Evolutionary conservation across 2,113 vertebrate genomes (phyloP), one percentile per base, ranked within the genome.

Genomic region (Podarcis muralis): DNA sequence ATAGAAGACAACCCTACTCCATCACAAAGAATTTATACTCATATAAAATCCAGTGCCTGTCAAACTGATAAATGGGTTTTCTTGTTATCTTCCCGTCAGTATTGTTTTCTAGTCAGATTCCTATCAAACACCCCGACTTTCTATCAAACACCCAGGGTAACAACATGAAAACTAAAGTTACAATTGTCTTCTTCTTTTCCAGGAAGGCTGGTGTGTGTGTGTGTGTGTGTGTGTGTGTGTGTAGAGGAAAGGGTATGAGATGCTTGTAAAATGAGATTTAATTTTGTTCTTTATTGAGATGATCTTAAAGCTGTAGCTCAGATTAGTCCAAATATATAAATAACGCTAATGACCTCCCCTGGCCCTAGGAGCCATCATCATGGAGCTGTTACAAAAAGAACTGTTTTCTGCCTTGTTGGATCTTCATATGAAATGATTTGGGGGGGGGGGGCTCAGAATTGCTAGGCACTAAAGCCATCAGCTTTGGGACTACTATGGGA

Each of bases 1-100:
- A 87, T 92, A 84, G 93, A 89, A 96, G 93, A 95, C 87, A 95
- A 90, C 89, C 88, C 83, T 92, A 93, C 85, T 96, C 91, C 89
- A 93, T 96, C 92, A 96, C 82, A 93, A 86, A 89, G 94, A 95
- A 95, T 95, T 94, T 95, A 95, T 87, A 93, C 94, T 90, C 87
- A 23, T 85, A 93, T 93, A 94, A 95, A 96, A 91, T 81, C 69
- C 1, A 95, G 90, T 72, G 89, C 62, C 92, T 87, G 79, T 95
- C 94, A 96, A 53, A 85, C 69, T 97, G 96, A 97, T 95, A 92
- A 93, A 96, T 97, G 87, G 83, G 72, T 92, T 95, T 96, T 94
- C 90, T 95, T 96, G 86, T 97, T 96, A 95, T 96, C 93, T 95
- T 15, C 1, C 90, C 92, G 90, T 95, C 88, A 35, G 84, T 95